A percentile compares a stretch with the other conserved stretches of the same genome.
Evolutionary conservation across 2,888 invertebrate genomes (phyloP).

Genomic region (Platynereis dumerilii): DNA sequence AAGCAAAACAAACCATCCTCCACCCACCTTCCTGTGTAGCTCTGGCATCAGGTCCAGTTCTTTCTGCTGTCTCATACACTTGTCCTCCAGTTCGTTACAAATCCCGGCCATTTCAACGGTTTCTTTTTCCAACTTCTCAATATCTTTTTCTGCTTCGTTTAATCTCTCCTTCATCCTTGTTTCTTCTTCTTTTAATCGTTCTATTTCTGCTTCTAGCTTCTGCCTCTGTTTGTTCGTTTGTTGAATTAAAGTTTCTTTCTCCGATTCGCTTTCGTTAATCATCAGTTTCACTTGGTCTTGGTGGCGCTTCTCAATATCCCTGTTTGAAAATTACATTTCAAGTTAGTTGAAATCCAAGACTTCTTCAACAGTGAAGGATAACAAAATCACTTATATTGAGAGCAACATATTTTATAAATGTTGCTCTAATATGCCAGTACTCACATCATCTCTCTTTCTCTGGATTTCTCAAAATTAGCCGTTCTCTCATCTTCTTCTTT

Average conservation of each 20-base stretch:
- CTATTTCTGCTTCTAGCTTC: constrained; percentile 71
- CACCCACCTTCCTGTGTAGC: constrained; percentile 49
- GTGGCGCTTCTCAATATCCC: constrained; percentile 77
- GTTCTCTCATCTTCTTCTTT: constrained; percentile 93
- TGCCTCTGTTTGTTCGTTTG: constrained; percentile 64
- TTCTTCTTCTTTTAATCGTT: constrained; percentile 74
- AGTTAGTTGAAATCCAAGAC: too few species aligned
- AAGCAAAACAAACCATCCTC: too few species aligned
- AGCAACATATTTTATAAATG: too few species aligned
- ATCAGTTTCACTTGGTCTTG: constrained; percentile 77
- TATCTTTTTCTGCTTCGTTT: constrained; percentile 68
- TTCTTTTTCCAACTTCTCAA: constrained; percentile 72
- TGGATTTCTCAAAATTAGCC: constrained; percentile 78
- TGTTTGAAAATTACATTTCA: constrained; percentile 42
- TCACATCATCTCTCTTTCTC: constrained; percentile 72
- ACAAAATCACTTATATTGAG: too few species aligned
- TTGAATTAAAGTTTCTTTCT: constrained; percentile 56
- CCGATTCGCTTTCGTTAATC: constrained; percentile 73
- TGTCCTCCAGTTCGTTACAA: constrained; percentile 67
- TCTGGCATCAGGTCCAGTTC: constrained; percentile 52
- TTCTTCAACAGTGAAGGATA: too few species aligned
- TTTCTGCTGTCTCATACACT: constrained; percentile 52
- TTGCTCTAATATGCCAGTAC: too few species aligned
- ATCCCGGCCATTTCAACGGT: constrained; percentile 65
- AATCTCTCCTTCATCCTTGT: constrained; percentile 72